Evolutionary conservation across 2,113 vertebrate species (phyloP), one percentile per base, ranked within the genome.

Genomic region (Redunca redunca): DNA sequence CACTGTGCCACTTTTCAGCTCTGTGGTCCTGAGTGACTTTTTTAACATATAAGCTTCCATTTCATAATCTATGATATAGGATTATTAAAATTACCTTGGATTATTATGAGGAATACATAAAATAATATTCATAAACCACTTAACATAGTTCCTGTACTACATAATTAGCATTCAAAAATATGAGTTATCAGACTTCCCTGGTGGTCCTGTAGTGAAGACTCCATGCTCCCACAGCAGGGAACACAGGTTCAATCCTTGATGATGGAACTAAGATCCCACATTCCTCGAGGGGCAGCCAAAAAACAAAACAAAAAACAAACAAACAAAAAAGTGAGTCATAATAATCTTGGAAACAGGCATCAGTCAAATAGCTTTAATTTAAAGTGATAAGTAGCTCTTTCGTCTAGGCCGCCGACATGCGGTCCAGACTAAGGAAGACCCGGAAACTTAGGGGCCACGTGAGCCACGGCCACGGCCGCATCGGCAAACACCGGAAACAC

Each of bases 401-500:
- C n/a, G n/a, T n/a, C n/a, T n/a, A n/a, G n/a, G n/a, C n/a, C n/a
- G n/a, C n/a, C n/a, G n/a, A n/a, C n/a, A n/a, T n/a, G n/a, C n/a
- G n/a, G 0, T 99, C 99, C 96, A 99, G 99, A 98, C 98, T 98
- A 57, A 99, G 99, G 62, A 99, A 99, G 98, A 99, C 99, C 87
- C 99, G 99, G 97, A 99, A 99, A 98, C 99, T 99, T 52, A 95
- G 99, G 78, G 99, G 99, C 30, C 99, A 99, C 40, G 99, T 99
- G 71, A 99, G 99, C 98, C 99, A 99, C 91, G 99, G 99, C 96
- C 99, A 99, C 84, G 99, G 99, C 96, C 99, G 99, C n/a, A 98
- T 99, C 83, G 99, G 99, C 52, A 99, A 99, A 52, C 99, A 99
- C 99, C 99, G 99, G 57, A 99, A 99, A 98, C 99, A 99, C 98